A percentile compares a stretch with the other conserved stretches of the same genome.
phyloP scores from a whole-genome alignment of 2,888 invertebrate genomes.

The Eumerus sabulonum region DNA sequence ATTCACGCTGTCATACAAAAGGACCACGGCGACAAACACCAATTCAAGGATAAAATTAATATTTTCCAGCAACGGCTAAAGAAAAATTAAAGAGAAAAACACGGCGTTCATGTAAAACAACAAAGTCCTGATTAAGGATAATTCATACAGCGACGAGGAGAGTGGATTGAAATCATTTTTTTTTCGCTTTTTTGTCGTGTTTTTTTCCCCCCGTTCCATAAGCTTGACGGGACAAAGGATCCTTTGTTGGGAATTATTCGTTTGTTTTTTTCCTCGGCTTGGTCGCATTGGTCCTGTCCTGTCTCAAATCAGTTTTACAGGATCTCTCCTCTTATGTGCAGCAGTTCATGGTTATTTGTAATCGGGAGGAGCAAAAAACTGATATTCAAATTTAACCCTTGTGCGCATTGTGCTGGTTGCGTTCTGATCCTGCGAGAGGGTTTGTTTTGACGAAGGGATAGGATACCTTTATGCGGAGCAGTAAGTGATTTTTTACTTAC shows the following conservation, averaged over 20 bases:
- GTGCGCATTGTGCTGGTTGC: conserved; percentile 59
- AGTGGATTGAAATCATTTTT: conserved; percentile 33
- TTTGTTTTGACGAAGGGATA: conserved; percentile 48
- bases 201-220: conserved; percentile 44
- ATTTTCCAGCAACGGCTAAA: conserved; percentile 7
- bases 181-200: too few species aligned
- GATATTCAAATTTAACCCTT: conserved; percentile 67
- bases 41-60: conserved; percentile 61
- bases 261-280: conserved; percentile 35
- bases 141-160: conserved; percentile 20
- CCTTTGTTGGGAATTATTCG: conserved; percentile 56
- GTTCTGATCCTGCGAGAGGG: conserved; percentile 57
- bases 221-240: conserved; percentile 45
- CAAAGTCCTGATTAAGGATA: conserved; percentile 36
- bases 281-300: too few species aligned
- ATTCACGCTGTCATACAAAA: conserved; percentile 10
- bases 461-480: conserved; percentile 57
- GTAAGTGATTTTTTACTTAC: conserved; percentile 43
- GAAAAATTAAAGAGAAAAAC: conserved; percentile 7
- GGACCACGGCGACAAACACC: conserved; percentile 47
- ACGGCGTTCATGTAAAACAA: conserved; percentile 43
- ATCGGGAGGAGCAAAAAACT: conserved; percentile 5
- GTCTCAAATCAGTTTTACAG: conserved; percentile 39
- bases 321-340: conserved; percentile 15
- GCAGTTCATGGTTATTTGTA: conserved; percentile 35